A percentile compares a stretch with the other conserved stretches of the same genome.
Evolutionary conservation across 2,888 invertebrate species (phyloP).

Genomic region (Sphaerophoria rueppellii): DNA sequence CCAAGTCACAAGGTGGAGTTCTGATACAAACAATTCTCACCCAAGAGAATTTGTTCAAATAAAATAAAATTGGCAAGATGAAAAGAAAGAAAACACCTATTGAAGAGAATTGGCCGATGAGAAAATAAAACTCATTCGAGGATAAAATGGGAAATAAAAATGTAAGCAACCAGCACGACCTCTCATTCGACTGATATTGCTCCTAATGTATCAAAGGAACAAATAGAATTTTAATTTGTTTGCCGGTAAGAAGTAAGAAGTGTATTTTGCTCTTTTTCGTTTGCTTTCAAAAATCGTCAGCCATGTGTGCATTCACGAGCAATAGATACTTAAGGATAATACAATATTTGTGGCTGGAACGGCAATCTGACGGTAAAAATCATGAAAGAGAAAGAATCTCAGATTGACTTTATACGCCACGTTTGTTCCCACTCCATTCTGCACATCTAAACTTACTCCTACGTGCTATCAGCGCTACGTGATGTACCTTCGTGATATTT

Average conservation of each 20-base stretch:
- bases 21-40: conserved; percentile 36
- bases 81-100: conserved; percentile 36
- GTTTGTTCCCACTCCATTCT: too few species aligned
- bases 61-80: conserved; percentile 8
- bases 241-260: conserved; percentile 32
- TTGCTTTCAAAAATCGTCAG: too few species aligned
- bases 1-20: conserved; percentile 40
- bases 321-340: conserved; percentile 62
- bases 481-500: conserved; percentile 31
- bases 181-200: not conserved
- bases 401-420: too few species aligned
- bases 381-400: too few species aligned
- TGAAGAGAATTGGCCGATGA: not conserved
- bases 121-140: conserved; percentile 22
- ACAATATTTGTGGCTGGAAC: conserved; percentile 60
- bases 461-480: conserved; percentile 9
- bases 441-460: too few species aligned
- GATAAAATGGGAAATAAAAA: conserved; percentile 30
- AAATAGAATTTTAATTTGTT: conserved; percentile 71
- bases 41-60: conserved; percentile 35
- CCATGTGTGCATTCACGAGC: conserved; percentile 37
- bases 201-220: conserved; percentile 25
- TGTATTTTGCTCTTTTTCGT: too few species aligned
- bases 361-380: too few species aligned
- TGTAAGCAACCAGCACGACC: not conserved